Conservation (phyloP, 2,113 vertebrate genomes). For the Nerophis ophidion region DNA sequence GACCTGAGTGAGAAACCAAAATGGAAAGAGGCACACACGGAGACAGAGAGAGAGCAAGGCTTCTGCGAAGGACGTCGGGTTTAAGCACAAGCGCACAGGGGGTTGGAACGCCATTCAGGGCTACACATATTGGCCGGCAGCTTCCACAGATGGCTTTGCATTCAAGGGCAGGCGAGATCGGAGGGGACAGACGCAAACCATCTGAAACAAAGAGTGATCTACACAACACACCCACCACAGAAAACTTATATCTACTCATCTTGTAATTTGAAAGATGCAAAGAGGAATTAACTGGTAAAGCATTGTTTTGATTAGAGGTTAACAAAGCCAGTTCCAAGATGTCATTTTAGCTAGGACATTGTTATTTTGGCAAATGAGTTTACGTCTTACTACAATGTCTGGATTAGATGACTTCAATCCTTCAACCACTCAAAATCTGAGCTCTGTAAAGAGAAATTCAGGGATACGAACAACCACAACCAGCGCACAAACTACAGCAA, state of each 20-base stretch:
- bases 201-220: constrained; percentile 78
- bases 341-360: constrained; percentile 49
- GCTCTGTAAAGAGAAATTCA: constrained; percentile 70
- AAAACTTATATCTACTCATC: constrained; percentile 58
- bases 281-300: constrained; percentile 65
- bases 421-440: constrained; percentile 46
- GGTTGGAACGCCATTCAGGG: constrained; percentile 70
- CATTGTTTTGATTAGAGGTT: constrained; percentile 65
- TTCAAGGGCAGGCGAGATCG: constrained; percentile 73
- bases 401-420: constrained; percentile 52
- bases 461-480: constrained; percentile 54
- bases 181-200: constrained; percentile 70
- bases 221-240: constrained; percentile 74
- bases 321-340: constrained; percentile 69
- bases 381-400: constrained; percentile 65
- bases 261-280: constrained; percentile 61
- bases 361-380: constrained; percentile 37
- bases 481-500: constrained; percentile 33
- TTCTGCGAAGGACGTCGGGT: constrained; percentile 62
- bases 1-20: constrained; percentile 74
- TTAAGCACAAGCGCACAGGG: constrained; percentile 71
- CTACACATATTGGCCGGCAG: constrained; percentile 64
- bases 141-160: constrained; percentile 75
- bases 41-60: constrained; percentile 52
- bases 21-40: constrained; percentile 53